Percentiles rank a stretch among this genome's conserved stretches.
Evolutionary conservation across 2,888 invertebrate species (phyloP).

Genomic region (Thereva unica): DNA sequence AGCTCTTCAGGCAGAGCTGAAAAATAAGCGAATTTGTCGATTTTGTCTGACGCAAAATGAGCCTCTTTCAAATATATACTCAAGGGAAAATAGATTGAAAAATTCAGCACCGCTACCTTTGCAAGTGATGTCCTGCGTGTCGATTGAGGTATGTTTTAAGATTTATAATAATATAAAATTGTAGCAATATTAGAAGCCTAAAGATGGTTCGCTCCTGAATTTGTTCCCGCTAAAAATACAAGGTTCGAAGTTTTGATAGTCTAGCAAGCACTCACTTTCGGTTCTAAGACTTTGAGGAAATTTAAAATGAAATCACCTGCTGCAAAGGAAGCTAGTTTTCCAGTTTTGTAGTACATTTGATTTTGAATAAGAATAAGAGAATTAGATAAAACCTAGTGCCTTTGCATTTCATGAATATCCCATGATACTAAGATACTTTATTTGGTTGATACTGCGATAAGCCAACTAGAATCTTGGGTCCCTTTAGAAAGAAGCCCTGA

Average conservation of each 20-base stretch:
- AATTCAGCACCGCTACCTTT: slow-evolving; percentile 69
- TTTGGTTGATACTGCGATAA: too few species aligned
- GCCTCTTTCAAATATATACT: slow-evolving; percentile 69
- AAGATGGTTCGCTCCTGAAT: slow-evolving; percentile 30
- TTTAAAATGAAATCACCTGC: too few species aligned
- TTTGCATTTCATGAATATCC: too few species aligned
- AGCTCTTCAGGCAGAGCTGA: slow-evolving; percentile 60
- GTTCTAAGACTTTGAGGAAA: too few species aligned
- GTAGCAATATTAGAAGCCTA: neutral
- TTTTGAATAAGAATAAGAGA: too few species aligned
- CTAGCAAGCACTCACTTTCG: too few species aligned
- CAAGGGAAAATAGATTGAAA: slow-evolving; percentile 63
- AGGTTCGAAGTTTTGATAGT: slow-evolving; percentile 36
- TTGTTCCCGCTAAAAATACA: slow-evolving; percentile 36
- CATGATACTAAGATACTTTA: too few species aligned
- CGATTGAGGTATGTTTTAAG: slow-evolving; percentile 69
- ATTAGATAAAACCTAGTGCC: too few species aligned
- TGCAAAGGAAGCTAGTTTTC: too few species aligned
- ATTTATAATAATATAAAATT: slow-evolving; percentile 39
- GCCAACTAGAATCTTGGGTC: too few species aligned
- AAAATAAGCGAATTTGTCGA: slow-evolving; percentile 70
- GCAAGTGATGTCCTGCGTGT: slow-evolving; percentile 77
- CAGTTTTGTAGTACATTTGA: too few species aligned
- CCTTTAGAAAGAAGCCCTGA: too few species aligned
- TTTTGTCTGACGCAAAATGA: slow-evolving; percentile 72